Evolutionary conservation across 2,888 invertebrate species (phyloP).

Genomic region (Drosophila parthenogenetica): DNA sequence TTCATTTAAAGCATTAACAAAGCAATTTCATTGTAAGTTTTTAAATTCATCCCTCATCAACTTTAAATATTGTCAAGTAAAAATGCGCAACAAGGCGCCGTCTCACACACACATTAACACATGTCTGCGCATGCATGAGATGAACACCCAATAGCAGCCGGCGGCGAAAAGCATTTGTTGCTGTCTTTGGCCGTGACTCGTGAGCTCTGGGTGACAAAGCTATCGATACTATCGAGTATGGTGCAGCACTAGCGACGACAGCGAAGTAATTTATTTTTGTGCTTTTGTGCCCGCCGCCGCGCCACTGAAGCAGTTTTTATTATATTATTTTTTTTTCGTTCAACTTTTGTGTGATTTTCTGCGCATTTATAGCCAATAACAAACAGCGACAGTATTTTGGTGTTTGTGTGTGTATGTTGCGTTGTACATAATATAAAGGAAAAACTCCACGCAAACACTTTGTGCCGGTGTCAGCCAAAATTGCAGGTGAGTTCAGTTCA

Average conservation of each 20-base stretch:
- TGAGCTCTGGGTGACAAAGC: slow-evolving; percentile 29
- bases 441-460: slow-evolving; percentile 58
- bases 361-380: slow-evolving; percentile 47
- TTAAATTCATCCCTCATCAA: not conserved
- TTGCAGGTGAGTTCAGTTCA: slow-evolving; percentile 51
- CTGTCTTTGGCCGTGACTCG: slow-evolving; percentile 40
- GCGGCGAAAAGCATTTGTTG: slow-evolving; percentile 36
- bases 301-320: slow-evolving; percentile 53
- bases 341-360: slow-evolving; percentile 55
- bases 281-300: slow-evolving; percentile 66
- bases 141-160: slow-evolving; percentile 28
- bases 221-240: slow-evolving; percentile 50
- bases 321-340: slow-evolving; percentile 62
- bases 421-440: slow-evolving; percentile 35
- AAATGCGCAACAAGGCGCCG: slow-evolving; percentile 43
- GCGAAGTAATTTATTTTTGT: slow-evolving; percentile 59
- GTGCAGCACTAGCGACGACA: slow-evolving; percentile 41
- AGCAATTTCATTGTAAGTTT: slow-evolving; percentile 34
- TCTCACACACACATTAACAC: not conserved
- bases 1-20: slow-evolving; percentile 12
- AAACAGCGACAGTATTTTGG: slow-evolving; percentile 45
- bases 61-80: slow-evolving; percentile 3
- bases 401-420: slow-evolving; percentile 47
- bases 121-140: not conserved
- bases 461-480: slow-evolving; percentile 56